phyloP scores from a whole-genome alignment of 2,888 invertebrate genomes.

The Eledona agricola region DNA sequence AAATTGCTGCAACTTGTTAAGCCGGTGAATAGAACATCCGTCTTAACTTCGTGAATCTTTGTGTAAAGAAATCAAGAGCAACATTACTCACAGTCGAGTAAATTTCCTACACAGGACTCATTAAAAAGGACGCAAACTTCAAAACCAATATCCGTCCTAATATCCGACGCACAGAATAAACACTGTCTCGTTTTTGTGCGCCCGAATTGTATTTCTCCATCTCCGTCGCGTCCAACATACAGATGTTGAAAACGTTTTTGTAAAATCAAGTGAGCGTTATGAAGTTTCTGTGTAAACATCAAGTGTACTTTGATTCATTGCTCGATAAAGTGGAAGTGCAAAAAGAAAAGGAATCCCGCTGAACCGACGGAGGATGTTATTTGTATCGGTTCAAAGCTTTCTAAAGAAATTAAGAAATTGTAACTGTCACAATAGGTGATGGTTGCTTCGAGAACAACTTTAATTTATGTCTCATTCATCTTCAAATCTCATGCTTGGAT shows the following conservation, averaged over 20 bases:
- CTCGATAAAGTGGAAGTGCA: constrained; percentile 39
- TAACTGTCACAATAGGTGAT: constrained; percentile 2
- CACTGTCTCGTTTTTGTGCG: constrained; percentile 35
- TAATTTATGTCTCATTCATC: too few relatives aligned
- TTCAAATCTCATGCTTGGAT: too few relatives aligned
- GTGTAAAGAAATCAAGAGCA: constrained; percentile 51
- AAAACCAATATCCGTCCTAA: constrained; percentile 52
- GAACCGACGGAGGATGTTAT: neutral
- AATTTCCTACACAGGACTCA: constrained; percentile 56
- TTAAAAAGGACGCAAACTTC: constrained; percentile 59
- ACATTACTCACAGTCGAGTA: constrained; percentile 51
- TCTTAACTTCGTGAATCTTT: constrained; percentile 45
- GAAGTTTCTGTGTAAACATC: constrained; percentile 52
- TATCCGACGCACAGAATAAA: constrained; percentile 49
- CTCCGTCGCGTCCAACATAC: constrained; percentile 41
- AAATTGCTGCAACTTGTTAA: constrained; percentile 21
- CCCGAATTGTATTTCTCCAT: constrained; percentile 22
- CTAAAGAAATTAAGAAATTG: too few relatives aligned
- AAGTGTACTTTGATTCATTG: constrained; percentile 48
- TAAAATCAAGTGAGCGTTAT: constrained; percentile 52
- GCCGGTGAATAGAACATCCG: constrained; percentile 36
- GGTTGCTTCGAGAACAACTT: too few relatives aligned
- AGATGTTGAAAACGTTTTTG: constrained; percentile 52
- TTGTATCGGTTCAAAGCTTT: neutral
- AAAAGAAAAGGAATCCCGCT: constrained; percentile 27